These are phyloP conservation scores for Condylostylus longicornis DNA, from an alignment of 1,140 invertebrate genomes.

Conservation along the genomic window DNA sequence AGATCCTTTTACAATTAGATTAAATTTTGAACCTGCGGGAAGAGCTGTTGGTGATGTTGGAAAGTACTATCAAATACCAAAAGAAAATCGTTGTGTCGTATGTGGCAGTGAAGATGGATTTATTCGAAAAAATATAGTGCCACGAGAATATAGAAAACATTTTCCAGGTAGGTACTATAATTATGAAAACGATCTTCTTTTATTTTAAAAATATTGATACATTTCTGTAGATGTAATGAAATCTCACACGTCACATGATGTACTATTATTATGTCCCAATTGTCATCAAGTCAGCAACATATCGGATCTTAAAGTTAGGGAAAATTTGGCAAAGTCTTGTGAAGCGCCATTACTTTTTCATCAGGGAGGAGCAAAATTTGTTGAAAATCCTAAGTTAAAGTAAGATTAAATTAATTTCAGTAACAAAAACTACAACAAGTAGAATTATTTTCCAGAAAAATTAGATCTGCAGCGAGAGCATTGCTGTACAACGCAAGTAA, in stretches of 20 bases:
- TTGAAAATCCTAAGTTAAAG: slow-evolving; percentile 25
- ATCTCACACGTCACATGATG: slow-evolving; percentile 69
- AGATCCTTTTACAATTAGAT: slow-evolving; percentile 56
- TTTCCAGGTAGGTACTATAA: slow-evolving; percentile 45
- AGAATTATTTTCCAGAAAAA: slow-evolving; percentile 33
- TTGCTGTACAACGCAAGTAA: slow-evolving; percentile 34
- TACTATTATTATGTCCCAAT: slow-evolving; percentile 53
- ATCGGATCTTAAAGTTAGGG: slow-evolving; percentile 46
- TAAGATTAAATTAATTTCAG: slow-evolving; percentile 4
- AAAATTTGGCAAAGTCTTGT: slow-evolving; percentile 44
- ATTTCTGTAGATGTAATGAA: slow-evolving; percentile 54
- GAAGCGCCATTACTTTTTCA: slow-evolving; percentile 40
- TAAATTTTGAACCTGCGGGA: slow-evolving; percentile 70
- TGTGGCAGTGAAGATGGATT: slow-evolving; percentile 57
- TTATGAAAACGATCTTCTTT: slow-evolving; percentile 1
- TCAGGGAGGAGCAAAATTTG: slow-evolving; percentile 18
- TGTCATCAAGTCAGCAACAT: slow-evolving; percentile 62
- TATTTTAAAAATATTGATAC: slow-evolving; percentile 13
- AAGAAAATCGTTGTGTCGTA: slow-evolving; percentile 72
- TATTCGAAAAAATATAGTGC: slow-evolving; percentile 67
- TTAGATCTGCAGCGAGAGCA: slow-evolving; percentile 52
- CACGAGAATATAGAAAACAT: slow-evolving; percentile 68
- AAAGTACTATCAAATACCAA: slow-evolving; percentile 55
- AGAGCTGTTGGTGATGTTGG: slow-evolving; percentile 52
- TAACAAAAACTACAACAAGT: background rate